Evolutionary conservation across 2,888 invertebrate species (phyloP).

Genomic region (Cryptus viduatorius): DNA sequence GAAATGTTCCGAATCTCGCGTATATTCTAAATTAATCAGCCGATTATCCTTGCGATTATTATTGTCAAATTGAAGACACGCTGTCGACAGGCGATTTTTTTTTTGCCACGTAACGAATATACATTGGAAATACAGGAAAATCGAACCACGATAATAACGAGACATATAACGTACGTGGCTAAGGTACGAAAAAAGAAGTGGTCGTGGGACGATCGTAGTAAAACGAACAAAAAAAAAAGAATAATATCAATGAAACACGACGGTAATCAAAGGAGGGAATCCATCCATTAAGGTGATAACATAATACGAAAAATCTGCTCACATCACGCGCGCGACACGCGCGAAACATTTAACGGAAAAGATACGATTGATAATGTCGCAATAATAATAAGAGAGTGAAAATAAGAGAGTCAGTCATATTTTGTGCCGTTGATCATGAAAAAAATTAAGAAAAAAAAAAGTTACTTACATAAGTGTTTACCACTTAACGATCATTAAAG

Average conservation of each 20-base stretch:
- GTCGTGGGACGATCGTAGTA: neutral
- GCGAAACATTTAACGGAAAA: constrained; percentile 54
- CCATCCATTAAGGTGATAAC: constrained; percentile 70
- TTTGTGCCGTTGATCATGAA: constrained; percentile 56
- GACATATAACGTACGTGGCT: constrained; percentile 25
- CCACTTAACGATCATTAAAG: constrained; percentile 43
- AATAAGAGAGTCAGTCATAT: constrained; percentile 51
- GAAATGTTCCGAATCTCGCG: constrained; percentile 21
- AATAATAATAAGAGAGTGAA: constrained; percentile 56
- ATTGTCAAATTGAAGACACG: neutral
- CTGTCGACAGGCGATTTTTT: constrained; percentile 2
- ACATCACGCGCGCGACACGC: constrained; percentile 63
- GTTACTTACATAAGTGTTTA: constrained; percentile 40
- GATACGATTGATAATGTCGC: constrained; percentile 52
- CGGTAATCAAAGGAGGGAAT: constrained; percentile 62
- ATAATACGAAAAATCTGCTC: constrained; percentile 66
- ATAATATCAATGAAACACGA: neutral
- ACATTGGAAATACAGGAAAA: constrained; percentile 52
- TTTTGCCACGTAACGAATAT: constrained; percentile 4
- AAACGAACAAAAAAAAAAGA: constrained; percentile 15
- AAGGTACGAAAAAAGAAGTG: constrained; percentile 22
- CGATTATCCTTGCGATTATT: constrained; percentile 22
- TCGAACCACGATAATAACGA: constrained; percentile 49
- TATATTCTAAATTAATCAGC: constrained; percentile 31
- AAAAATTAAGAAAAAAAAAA: constrained; percentile 27